These are phyloP conservation scores for Cactoblastis cactorum DNA, from an alignment of 2,888 invertebrate genomes.

Conservation along the genomic window DNA sequence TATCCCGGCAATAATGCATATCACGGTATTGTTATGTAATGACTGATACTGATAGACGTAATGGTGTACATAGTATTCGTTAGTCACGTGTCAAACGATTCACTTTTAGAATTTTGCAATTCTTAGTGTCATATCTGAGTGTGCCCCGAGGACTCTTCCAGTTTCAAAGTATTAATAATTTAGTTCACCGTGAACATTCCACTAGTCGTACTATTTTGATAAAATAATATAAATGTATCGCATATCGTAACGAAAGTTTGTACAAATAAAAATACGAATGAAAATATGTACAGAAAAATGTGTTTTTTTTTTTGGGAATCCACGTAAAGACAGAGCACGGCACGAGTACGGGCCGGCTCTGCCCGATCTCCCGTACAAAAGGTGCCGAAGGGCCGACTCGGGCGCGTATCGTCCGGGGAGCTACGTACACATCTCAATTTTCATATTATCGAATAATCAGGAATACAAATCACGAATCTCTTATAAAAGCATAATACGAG, in stretches of 20 bases:
- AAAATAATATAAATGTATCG: constrained; percentile 37
- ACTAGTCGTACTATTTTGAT: constrained; percentile 53
- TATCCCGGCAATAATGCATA: constrained; percentile 77
- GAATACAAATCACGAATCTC: constrained; percentile 78
- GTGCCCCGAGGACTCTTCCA: constrained; percentile 36
- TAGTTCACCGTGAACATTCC: constrained; percentile 35
- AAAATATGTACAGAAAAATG: constrained; percentile 79
- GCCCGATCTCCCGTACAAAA: constrained; percentile 57
- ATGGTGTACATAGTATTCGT: constrained; percentile 49
- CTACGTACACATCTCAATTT: constrained; percentile 70
- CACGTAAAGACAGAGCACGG: constrained; percentile 62
- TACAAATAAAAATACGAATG: constrained; percentile 70
- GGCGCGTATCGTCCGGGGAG: constrained; percentile 64
- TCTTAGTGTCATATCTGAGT: constrained; percentile 48
- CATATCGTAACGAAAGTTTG: constrained; percentile 30
- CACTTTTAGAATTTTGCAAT: constrained; percentile 47
- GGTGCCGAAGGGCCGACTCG: constrained; percentile 54
- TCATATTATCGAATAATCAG: constrained; percentile 72
- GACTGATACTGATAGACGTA: constrained; percentile 57
- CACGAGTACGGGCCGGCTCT: constrained; percentile 51
- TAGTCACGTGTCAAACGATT: constrained; percentile 30
- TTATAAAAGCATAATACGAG: constrained; percentile 77
- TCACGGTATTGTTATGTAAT: constrained; percentile 53
- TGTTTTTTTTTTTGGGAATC: constrained; percentile 72
- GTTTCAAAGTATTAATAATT: constrained; percentile 33